phyloP scores from a whole-genome alignment of 1,140 invertebrate species.

The Philopotamus ludificatus region DNA sequence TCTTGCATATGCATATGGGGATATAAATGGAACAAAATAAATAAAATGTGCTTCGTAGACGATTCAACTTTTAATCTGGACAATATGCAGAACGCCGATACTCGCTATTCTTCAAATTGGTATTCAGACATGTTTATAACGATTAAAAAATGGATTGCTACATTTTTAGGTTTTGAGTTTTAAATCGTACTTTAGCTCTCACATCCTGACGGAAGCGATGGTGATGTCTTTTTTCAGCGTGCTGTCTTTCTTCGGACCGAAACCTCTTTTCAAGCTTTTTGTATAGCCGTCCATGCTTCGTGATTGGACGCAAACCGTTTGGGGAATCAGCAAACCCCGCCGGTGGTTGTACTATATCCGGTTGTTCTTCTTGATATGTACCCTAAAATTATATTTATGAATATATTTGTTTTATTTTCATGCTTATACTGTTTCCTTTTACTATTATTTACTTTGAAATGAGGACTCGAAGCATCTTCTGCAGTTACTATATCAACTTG shows the following conservation, averaged over 20 bases:
- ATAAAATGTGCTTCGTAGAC: constrained; percentile 40
- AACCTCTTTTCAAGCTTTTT: constrained; percentile 81
- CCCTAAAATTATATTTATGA: constrained; percentile 46
- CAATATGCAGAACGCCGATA: no score
- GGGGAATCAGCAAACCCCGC: constrained; percentile 85
- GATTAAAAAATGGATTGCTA: constrained; percentile 3
- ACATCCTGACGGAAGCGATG: constrained; percentile 68
- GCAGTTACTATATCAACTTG: constrained; percentile 65
- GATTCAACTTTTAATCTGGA: no score
- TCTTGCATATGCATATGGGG: constrained; percentile 56
- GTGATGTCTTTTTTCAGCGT: constrained; percentile 60
- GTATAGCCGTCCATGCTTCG: constrained; percentile 63
- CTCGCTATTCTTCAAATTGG: no score
- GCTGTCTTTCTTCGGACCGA: constrained; percentile 74
- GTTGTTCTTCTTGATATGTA: constrained; percentile 57
- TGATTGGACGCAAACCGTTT: constrained; percentile 54
- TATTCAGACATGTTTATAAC: no score
- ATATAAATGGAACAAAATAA: constrained; percentile 46
- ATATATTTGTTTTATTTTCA: constrained; percentile 38
- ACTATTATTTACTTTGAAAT: constrained; percentile 50
- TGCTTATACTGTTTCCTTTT: no score
- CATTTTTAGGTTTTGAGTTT: neutral
- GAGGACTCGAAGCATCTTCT: constrained; percentile 51
- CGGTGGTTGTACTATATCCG: constrained; percentile 80
- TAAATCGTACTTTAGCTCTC: constrained; percentile 63